Base-by-base conservation (phyloP, 2,888 invertebrate genomes). In the Agapostemon virescens region DNA sequence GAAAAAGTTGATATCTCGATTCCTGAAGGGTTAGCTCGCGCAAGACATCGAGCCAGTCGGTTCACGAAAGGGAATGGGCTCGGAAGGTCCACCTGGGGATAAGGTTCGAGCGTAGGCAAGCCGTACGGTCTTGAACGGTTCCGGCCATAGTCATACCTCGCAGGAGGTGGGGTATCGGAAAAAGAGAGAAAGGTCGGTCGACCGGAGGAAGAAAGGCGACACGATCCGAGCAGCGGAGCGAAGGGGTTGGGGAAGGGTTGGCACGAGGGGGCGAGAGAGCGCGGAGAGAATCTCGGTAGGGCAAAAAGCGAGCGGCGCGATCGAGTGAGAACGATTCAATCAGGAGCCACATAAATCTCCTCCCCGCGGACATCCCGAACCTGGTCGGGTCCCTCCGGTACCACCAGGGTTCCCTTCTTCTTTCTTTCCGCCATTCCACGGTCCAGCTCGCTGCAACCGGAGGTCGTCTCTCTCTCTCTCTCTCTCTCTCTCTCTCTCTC, bases 311-410 rank as follows among this genome's bases (percentile, higher is more conserved):
- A 90, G 88, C 92, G 90, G 90, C 90, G 90, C 92, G 91, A 92
- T 92, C 92, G 92, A 92, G 92, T 92, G 92, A 92, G 92, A 92
- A 92, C 92, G 92, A 92, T 92, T 92, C 92, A 92, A 92, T 92
- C 92, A 92, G 92, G 92, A 92, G 92, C 90, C 91, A 92, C 92
- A 92, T 92, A 92, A 92, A 92, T 92, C 92, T 92, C 91, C 90
- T 91, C 89, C 90, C 90, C 89, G 91, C 89, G 90, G 92, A 92
- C 92, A 91, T 91, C 90, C 90, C 89, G 89, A 86, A 84, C 86
- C 85, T 61, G 82, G 80, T 78, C 67, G 71, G 71, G 71, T 71
- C 81, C 81, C 81, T 74, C 80, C 77, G 82, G 84, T 84, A 84
- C 80, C 86, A 79, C 79, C 73, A 76, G 75, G 82, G 77, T 77